phyloP scores from a whole-genome alignment of 2,113 vertebrate species.

The Hylia prasina region DNA sequence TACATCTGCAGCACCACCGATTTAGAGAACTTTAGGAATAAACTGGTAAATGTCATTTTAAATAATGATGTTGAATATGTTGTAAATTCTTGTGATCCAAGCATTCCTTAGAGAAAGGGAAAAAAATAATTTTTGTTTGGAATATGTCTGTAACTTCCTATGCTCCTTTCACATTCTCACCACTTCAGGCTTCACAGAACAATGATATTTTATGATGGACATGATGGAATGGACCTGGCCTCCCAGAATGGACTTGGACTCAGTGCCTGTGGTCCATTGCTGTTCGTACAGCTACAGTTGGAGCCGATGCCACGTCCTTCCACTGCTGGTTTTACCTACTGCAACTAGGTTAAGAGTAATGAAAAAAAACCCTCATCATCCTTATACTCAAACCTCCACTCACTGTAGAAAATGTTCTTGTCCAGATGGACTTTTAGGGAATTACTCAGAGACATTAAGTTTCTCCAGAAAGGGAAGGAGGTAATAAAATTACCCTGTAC shows the following conservation, averaged over 20 bases:
- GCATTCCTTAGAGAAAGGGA: neutral
- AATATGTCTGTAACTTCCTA: neutral
- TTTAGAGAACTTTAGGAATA: neutral
- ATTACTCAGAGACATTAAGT: neutral
- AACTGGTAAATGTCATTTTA: neutral
- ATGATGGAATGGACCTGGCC: neutral
- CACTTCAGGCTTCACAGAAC: neutral
- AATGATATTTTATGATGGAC: neutral
- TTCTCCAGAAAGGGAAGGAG: neutral
- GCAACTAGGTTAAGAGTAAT: neutral
- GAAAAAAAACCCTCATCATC: neutral
- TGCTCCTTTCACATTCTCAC: neutral
- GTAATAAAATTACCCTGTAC: neutral
- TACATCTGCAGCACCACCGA: neutral
- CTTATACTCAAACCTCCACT: neutral
- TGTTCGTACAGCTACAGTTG: neutral
- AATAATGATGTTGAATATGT: neutral
- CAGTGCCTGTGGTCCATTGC: neutral
- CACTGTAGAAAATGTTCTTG: neutral
- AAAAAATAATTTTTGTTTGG: neutral
- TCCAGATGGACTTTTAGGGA: neutral
- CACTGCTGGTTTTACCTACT: neutral
- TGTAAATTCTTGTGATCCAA: neutral
- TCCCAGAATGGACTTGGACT: neutral
- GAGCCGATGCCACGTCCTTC: neutral